phyloP scores from a whole-genome alignment of 1,140 invertebrate species.

The Yoshiicerus persimilis region DNA sequence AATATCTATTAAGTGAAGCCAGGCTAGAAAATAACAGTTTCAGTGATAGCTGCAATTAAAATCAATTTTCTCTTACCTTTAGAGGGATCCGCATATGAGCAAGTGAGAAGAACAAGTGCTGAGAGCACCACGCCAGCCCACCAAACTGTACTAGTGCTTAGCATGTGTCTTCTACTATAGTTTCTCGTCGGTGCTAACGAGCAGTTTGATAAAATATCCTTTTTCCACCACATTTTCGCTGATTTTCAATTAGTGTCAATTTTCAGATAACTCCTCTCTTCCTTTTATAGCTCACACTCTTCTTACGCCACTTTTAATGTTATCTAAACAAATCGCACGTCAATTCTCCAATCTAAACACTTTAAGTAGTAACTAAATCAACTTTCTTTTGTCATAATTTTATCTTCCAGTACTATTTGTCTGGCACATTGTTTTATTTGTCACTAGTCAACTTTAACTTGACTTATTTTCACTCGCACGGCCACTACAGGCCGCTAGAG shows the following conservation, averaged over 20 bases:
- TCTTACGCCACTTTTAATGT: not conserved
- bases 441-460: not conserved
- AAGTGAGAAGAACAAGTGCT: constrained; percentile 21
- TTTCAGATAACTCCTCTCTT: not conserved
- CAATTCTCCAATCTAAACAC: not conserved
- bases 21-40: not conserved
- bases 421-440: constrained; percentile 10
- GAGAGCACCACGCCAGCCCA: not conserved
- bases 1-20: not conserved
- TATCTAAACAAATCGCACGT: not conserved
- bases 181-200: not conserved
- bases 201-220: not conserved
- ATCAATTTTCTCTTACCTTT: constrained; percentile 29
- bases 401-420: not conserved
- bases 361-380: not conserved
- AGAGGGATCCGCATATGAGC: constrained; percentile 39
- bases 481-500: constrained; percentile 8
- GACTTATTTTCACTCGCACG: not conserved
- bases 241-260: constrained; percentile 1
- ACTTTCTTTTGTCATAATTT: not conserved
- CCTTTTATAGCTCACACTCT: not conserved
- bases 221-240: constrained; percentile 12
- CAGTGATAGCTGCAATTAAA: not conserved
- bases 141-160: not conserved
- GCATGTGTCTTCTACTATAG: not conserved